These are phyloP conservation scores for Aphelenchoides besseyi DNA, from an alignment of 1,140 invertebrate genomes.

Conservation along the genomic window DNA sequence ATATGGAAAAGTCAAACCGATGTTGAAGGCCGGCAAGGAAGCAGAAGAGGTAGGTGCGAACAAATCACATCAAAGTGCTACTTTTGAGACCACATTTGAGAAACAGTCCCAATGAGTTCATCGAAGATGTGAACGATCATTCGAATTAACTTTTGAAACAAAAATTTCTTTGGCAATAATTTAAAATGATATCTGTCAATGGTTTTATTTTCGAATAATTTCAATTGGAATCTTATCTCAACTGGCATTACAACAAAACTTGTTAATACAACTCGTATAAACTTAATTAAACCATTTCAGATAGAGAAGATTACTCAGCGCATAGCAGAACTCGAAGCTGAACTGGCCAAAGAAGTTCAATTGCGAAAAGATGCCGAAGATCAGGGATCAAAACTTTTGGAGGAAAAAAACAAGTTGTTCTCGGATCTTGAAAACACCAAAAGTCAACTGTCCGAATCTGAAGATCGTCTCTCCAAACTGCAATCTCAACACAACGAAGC, in stretches of 20 bases:
- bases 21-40: slow-evolving; percentile 84
- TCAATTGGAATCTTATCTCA: no score
- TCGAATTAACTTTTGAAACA: no score
- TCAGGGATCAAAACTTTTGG: slow-evolving; percentile 79
- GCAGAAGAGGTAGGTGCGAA: no score
- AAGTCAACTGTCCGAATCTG: slow-evolving; percentile 79
- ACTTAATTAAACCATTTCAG: slow-evolving; percentile 62
- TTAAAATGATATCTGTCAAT: no score
- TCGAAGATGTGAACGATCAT: no score
- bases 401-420: slow-evolving; percentile 79
- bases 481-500: slow-evolving; percentile 91
- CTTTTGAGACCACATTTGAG: no score
- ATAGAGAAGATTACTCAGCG: no score
- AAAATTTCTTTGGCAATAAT: no score
- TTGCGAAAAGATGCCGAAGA: slow-evolving; percentile 94
- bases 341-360: slow-evolving; percentile 96
- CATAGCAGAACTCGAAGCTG: slow-evolving; percentile 82
- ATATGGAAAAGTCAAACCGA: slow-evolving; percentile 61
- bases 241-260: slow-evolving; percentile 78
- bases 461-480: slow-evolving; percentile 86
- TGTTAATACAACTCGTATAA: background rate
- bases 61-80: slow-evolving; percentile 64
- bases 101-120: no score
- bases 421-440: slow-evolving; percentile 83
- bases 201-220: no score